These are phyloP conservation scores for Setophaga petechia DNA, from an alignment of 2,113 vertebrate species.

Conservation along the genomic window DNA sequence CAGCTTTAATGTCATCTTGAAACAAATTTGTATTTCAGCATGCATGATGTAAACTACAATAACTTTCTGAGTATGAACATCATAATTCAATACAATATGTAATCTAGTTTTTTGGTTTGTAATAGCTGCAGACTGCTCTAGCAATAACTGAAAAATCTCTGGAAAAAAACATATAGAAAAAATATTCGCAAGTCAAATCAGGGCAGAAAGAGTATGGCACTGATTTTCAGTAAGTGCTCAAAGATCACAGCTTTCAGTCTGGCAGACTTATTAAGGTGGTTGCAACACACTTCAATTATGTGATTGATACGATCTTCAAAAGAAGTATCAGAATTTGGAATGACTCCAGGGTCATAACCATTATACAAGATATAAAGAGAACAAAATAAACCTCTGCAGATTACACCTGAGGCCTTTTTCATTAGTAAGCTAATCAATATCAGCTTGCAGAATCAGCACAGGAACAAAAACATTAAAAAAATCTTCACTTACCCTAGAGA, in stretches of 20 bases:
- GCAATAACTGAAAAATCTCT: background rate
- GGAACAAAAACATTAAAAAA: background rate
- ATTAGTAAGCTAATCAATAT: conserved; percentile 23
- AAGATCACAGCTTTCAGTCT: background rate
- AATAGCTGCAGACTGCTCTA: background rate
- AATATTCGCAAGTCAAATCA: background rate
- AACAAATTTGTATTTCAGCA: background rate
- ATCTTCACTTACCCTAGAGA: background rate
- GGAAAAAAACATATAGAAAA: background rate
- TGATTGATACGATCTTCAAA: conserved; percentile 5
- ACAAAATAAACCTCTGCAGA: background rate
- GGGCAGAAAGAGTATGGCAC: background rate
- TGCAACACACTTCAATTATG: background rate
- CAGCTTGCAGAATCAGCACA: background rate
- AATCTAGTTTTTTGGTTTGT: background rate
- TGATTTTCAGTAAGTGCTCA: background rate
- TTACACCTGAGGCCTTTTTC: background rate
- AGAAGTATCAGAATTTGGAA: conserved; percentile 9
- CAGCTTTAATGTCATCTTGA: background rate
- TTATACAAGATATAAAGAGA: background rate
- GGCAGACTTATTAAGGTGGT: background rate
- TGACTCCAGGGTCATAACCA: conserved; percentile 2
- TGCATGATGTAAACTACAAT: background rate
- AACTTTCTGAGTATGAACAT: background rate
- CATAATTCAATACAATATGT: background rate